Base-by-base conservation (phyloP, 2,888 invertebrate species). In the Lampropteryx suffumata region DNA sequence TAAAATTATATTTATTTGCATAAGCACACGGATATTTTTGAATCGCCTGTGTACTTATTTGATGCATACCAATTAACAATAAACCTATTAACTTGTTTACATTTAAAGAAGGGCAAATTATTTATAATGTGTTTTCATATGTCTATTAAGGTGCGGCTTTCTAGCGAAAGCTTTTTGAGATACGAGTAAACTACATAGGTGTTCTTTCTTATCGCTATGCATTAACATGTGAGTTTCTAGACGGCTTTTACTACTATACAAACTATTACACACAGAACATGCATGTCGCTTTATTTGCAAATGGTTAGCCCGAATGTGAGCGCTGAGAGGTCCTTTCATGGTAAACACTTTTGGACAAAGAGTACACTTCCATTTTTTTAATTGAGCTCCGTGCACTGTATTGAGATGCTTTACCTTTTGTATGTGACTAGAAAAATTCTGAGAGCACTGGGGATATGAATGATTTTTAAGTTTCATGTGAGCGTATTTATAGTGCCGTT, bases 131-230 rank as follows among this genome's bases (percentile, higher is more conserved):
- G 84, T 88, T n/a, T 84, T 65, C 79, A 84, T 82, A 55, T 89
- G 90, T 34, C 86, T 84, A 1, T 73, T 71, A n/a, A 90, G 59
- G 0, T 87, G 88, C 55, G 81, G 82, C 33, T 84, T 86, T 50
- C 88, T 79, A 0, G 88, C 87, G 44, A 91, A 92, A 0, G 87
- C 74, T 50, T 92, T 92, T n/a, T n/a, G n/a, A n/a, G n/a, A n/a
- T n/a, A n/a, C n/a, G n/a, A n/a, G n/a, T 5, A 24, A 1, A 5
- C 24, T 7, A 7, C 24, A 24, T 7, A 6, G 5, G 24, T 24
- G 7, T 4, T 24, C 7, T 7, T 7, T 24, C 3, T 5, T 7
- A 24, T 7, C 6, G 6, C 6, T 24, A 7, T 24, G 24, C 3
- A 1, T 6, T 1, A 5, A 7, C 24, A 24, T 24, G 6, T 24